Percentiles rank a stretch among this genome's conserved stretches.
Evolutionary conservation across 2,113 vertebrate species (phyloP).

Genomic region (Poicephalus meyeri): DNA sequence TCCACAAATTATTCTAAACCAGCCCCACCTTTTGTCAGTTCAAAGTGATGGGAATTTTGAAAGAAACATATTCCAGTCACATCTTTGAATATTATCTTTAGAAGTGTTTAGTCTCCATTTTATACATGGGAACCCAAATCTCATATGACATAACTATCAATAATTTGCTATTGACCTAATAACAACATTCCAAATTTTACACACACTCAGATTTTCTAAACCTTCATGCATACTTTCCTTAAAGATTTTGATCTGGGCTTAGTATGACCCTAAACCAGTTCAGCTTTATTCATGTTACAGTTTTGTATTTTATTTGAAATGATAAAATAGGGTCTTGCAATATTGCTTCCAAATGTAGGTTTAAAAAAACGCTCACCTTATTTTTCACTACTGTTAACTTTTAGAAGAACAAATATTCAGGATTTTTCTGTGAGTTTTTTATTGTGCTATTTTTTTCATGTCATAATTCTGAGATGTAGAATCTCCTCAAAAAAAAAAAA

Average conservation of each 20-base stretch:
- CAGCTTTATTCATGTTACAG: not conserved
- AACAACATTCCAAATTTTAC: not conserved
- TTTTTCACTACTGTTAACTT: not conserved
- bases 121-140: not conserved
- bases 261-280: not conserved
- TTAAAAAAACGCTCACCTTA: not conserved
- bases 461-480: not conserved
- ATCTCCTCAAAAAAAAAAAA: not conserved
- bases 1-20: not conserved
- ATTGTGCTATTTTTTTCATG: rapidly evolving
- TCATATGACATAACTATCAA: not conserved
- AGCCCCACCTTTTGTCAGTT: not conserved
- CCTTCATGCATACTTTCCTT: not conserved
- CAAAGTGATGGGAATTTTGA: not conserved
- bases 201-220: not conserved
- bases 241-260: not conserved
- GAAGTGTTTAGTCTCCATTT: not conserved
- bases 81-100: not conserved
- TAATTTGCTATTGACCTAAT: not conserved
- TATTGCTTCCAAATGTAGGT: not conserved
- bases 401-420: not conserved
- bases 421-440: not conserved
- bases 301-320: not conserved
- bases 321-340: not conserved
- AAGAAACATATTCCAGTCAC: not conserved